A percentile compares a stretch with the other conserved stretches of the same genome.
Conservation (phyloP, 2,113 vertebrate species). For the Poeciliopsis retropinna region DNA sequence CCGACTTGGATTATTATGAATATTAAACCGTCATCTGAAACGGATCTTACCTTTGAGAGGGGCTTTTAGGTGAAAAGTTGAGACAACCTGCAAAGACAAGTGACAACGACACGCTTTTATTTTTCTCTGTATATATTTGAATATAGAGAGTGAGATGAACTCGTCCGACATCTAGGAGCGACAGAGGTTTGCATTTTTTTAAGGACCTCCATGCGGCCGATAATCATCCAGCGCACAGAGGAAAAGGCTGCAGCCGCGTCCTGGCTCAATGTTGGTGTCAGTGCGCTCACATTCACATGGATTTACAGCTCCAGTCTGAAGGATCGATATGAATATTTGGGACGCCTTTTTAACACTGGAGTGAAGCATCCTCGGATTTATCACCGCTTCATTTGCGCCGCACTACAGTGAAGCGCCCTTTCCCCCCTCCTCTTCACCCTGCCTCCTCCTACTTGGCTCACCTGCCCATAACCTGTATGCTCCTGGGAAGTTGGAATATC, state of each 20-base stretch:
- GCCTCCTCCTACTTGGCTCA: slow-evolving; percentile 42
- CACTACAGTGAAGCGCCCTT: slow-evolving; percentile 43
- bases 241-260: slow-evolving; percentile 51
- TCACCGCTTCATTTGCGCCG: slow-evolving; percentile 58
- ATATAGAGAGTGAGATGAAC: slow-evolving; percentile 12
- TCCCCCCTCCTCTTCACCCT: background rate
- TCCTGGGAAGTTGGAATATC: slow-evolving; percentile 36
- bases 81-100: slow-evolving; percentile 35
- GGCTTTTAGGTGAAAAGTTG: slow-evolving; percentile 55
- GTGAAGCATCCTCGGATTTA: slow-evolving; percentile 71
- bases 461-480: slow-evolving; percentile 70
- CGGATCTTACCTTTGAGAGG: background rate
- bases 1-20: slow-evolving; percentile 52
- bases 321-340: slow-evolving; percentile 67
- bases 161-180: slow-evolving; percentile 7
- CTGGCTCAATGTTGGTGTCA: slow-evolving; percentile 51
- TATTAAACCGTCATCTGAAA: background rate
- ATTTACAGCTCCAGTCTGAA: slow-evolving; percentile 72
- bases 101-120: background rate
- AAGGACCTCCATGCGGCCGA: slow-evolving; percentile 47
- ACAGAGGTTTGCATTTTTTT: slow-evolving; percentile 39
- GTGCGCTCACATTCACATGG: slow-evolving; percentile 61
- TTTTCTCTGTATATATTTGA: background rate
- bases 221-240: slow-evolving; percentile 44
- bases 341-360: slow-evolving; percentile 62